Conservation (phyloP, 2,113 vertebrate genomes). For the Onychostoma macrolepis region DNA sequence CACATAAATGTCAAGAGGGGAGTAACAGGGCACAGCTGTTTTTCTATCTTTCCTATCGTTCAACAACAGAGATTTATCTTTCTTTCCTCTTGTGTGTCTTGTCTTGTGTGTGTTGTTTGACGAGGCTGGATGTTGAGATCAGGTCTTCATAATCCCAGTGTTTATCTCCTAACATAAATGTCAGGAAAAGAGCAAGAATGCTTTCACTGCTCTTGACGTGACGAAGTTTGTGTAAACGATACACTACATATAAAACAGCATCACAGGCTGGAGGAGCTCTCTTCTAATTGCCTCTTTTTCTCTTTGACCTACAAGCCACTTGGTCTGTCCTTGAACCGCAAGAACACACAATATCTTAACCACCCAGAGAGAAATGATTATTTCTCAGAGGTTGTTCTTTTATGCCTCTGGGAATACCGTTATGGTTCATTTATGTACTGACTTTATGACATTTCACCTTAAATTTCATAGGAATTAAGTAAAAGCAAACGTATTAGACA, state of each 20-base stretch:
- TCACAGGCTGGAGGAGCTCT: conserved; percentile 10
- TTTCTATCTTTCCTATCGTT: conserved; percentile 18
- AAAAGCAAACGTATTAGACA: neutral
- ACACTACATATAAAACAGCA: conserved; percentile 17
- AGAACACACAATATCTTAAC: neutral
- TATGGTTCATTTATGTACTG: neutral
- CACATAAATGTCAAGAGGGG: conserved; percentile 40
- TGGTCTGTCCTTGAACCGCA: conserved; percentile 8
- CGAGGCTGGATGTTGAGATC: conserved; percentile 50
- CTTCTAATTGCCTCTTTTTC: neutral
- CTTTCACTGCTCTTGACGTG: neutral
- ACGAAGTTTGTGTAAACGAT: neutral
- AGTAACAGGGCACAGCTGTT: conserved; percentile 27
- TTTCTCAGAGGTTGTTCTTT: neutral
- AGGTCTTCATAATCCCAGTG: conserved; percentile 55
- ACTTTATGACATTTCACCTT: neutral
- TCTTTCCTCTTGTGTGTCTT: conserved; percentile 16
- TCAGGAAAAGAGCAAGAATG: conserved; percentile 23
- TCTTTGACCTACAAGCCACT: neutral
- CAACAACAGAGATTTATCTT: conserved; percentile 15
- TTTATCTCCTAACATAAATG: conserved; percentile 56
- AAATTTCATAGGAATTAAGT: neutral
- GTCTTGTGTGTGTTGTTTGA: conserved; percentile 17
- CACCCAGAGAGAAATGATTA: neutral
- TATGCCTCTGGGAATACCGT: neutral